Conservation (phyloP, 2,113 vertebrate species). For the Eulemur macaco region DNA sequence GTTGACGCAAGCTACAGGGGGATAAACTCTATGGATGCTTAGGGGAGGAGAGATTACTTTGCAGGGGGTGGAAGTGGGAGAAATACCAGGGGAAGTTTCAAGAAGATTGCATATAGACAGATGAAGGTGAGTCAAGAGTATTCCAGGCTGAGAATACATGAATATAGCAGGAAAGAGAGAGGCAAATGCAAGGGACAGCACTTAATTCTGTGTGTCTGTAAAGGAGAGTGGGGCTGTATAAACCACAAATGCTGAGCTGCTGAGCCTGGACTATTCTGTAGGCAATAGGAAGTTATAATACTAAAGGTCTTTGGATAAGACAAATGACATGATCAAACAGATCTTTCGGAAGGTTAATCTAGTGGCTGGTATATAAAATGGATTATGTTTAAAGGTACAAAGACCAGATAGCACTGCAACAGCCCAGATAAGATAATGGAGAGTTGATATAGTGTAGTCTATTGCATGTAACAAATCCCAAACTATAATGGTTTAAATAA, state of each 20-base stretch:
- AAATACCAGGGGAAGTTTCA: neutral
- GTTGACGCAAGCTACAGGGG: neutral
- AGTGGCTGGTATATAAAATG: neutral
- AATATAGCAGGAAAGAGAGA: neutral
- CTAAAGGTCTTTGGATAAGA: conserved; percentile 1
- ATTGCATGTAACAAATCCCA: neutral
- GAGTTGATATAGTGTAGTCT: neutral
- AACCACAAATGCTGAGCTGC: neutral
- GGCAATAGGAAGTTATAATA: neutral
- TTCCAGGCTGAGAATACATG: neutral
- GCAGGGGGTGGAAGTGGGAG: neutral
- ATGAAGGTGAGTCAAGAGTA: neutral
- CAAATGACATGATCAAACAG: neutral
- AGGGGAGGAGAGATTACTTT: neutral
- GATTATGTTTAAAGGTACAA: neutral
- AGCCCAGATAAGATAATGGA: neutral
- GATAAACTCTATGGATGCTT: neutral
- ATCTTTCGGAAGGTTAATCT: neutral
- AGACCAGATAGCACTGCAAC: neutral
- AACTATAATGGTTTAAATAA: conserved; percentile 1
- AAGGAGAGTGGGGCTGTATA: neutral
- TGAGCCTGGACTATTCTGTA: neutral
- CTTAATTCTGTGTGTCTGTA: neutral
- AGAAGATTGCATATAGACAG: neutral
- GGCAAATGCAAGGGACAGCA: neutral